Conservation (phyloP, 2,888 invertebrate species). For the Acleris literana region DNA sequence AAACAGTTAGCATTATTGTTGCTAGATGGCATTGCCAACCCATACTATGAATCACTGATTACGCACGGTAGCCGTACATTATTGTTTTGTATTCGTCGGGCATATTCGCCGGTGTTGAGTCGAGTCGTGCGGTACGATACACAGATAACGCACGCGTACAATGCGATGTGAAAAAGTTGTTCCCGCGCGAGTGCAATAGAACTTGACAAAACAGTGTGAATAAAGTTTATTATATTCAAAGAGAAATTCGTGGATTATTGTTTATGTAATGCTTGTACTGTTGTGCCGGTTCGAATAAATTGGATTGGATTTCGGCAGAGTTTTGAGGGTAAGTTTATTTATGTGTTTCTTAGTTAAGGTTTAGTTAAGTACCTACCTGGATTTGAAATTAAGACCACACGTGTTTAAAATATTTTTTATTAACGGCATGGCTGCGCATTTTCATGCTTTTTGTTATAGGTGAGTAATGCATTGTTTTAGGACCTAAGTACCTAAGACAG, state of each 20-base stretch:
- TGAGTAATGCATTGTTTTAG: too few species aligned
- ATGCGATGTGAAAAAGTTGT: constrained; percentile 70
- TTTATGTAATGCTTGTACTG: constrained; percentile 60
- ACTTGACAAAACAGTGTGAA: constrained; percentile 73
- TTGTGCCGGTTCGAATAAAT: constrained; percentile 51
- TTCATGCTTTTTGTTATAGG: too few species aligned
- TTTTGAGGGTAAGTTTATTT: constrained; percentile 60
- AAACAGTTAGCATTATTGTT: constrained; percentile 8
- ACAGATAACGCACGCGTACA: constrained; percentile 65
- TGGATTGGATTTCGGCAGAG: constrained; percentile 56
- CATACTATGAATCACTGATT: constrained; percentile 22
- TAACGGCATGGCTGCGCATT: too few species aligned
- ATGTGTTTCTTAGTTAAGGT: constrained; percentile 16
- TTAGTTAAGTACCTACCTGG: not conserved
- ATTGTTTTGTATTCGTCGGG: constrained; percentile 73
- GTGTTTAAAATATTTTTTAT: not conserved
- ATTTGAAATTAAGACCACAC: not conserved
- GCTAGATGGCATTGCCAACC: constrained; percentile 43
- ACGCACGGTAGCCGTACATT: constrained; percentile 38
- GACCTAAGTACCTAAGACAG: not conserved
- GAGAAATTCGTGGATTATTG: constrained; percentile 66
- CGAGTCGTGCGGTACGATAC: constrained; percentile 62
- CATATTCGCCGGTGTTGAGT: constrained; percentile 56
- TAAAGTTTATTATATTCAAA: constrained; percentile 48
- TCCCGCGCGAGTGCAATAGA: constrained; percentile 65